Percentiles rank a stretch among this genome's conserved stretches.
Conservation (phyloP, 2,888 invertebrate genomes). For the Sesia bembeciformis region DNA sequence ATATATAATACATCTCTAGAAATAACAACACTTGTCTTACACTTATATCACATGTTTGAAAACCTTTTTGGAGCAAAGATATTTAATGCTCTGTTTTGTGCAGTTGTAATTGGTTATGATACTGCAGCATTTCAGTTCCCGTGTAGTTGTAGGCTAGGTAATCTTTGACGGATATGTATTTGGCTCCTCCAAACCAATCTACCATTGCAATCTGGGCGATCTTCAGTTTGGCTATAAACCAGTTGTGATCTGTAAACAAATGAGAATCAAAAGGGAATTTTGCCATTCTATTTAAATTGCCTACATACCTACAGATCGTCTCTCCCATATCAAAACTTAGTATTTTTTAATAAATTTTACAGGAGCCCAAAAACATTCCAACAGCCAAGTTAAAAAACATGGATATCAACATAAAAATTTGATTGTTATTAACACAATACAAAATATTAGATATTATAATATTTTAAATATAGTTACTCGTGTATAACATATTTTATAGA, state of each 20-base stretch:
- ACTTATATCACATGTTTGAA: too few relatives aligned
- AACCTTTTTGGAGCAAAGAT: too few relatives aligned
- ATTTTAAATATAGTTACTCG: too few relatives aligned
- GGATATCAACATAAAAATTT: too few relatives aligned
- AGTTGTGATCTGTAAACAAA: slow-evolving; percentile 79
- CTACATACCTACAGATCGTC: not conserved
- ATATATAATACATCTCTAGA: too few relatives aligned
- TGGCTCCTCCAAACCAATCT: slow-evolving; percentile 88
- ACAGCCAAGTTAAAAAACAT: too few relatives aligned
- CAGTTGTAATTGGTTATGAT: slow-evolving; percentile 17
- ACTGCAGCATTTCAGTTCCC: slow-evolving; percentile 40
- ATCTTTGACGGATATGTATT: slow-evolving; percentile 76
- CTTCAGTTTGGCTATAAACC: slow-evolving; percentile 85
- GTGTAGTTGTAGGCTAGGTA: slow-evolving; percentile 75
- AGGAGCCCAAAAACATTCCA: not conserved
- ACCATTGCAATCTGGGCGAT: slow-evolving; percentile 83
- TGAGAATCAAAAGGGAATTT: too few relatives aligned
- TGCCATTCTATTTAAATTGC: not conserved
- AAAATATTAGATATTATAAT: too few relatives aligned
- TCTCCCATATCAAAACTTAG: not conserved
- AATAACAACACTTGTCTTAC: too few relatives aligned
- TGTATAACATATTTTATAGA: too few relatives aligned
- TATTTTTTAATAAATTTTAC: not conserved
- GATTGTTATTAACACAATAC: too few relatives aligned
- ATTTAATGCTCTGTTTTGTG: not conserved